Base-by-base conservation (phyloP, 1,140 invertebrate genomes). In the Ylistrum balloti region DNA sequence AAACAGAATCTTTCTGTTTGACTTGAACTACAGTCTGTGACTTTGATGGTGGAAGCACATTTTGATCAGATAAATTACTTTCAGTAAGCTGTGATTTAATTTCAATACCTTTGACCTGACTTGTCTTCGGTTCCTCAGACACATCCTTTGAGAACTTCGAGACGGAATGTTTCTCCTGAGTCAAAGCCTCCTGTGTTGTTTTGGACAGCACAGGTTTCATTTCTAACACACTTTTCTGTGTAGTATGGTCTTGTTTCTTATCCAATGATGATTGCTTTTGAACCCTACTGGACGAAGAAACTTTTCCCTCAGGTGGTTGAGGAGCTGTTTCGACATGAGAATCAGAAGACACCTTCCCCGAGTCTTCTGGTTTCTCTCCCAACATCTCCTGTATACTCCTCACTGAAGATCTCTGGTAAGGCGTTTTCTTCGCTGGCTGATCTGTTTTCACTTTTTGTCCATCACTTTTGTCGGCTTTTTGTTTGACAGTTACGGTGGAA, bases 241-340 rank as follows among this genome's bases (percentile, higher is more conserved):
- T 74, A 28, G 56, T 5, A 28, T 9, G 2, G n/a, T 74, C 56
- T 28, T 74, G 56, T 74, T 74, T 74, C 28, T 74, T 74, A 74
- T 74, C 56, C 56, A 74, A 28, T 74, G 56, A 74, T n/a, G 56
- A 74, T 74, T 74, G 56, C 56, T 28, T 74, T n/a, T 74, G 56
- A 74, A 74, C 22, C 2, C 17, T 9, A 28, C 56, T 74, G 56
- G 56, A 74, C 56, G 28, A 74, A 7, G 56, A 28, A 28, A 74
- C 56, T n/a, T 74, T 74, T 17, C 20, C 28, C 56, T 74, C 56
- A 3, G 56, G 28, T 1, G 56, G 56, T 74, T 74, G 56, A 28
- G 56, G 56, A 74, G 56, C 56, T 56, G 45, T 56, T 56, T 56
- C 45, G 17, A 74, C 28, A 5, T 28, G 22, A 74, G 56, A 74